Evolutionary conservation across 2,888 invertebrate genomes (phyloP).

Genomic region (Corbicula japonica): DNA sequence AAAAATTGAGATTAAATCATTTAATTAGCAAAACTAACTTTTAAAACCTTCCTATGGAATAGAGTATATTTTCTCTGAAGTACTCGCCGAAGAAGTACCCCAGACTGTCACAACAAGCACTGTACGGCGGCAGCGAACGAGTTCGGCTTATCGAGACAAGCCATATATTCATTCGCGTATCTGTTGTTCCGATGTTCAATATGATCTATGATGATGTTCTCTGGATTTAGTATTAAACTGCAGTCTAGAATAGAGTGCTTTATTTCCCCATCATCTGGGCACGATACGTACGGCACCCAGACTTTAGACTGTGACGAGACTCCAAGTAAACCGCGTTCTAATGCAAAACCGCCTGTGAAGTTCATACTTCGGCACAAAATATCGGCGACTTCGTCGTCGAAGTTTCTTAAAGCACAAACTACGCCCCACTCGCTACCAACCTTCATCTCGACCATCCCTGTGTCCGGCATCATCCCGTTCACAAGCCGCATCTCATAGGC

Average conservation of each 20-base stretch:
- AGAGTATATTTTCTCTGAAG: neutral
- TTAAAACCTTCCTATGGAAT: too few species aligned
- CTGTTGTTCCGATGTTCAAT: slow-evolving; percentile 44
- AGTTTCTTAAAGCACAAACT: slow-evolving; percentile 52
- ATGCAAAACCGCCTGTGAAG: slow-evolving; percentile 54
- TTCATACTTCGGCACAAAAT: slow-evolving; percentile 61
- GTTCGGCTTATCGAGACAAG: slow-evolving; percentile 49
- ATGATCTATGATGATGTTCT: slow-evolving; percentile 48
- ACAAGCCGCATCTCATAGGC: slow-evolving; percentile 59
- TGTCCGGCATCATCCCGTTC: slow-evolving; percentile 28
- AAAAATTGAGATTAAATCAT: too few species aligned
- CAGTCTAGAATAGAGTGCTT: slow-evolving; percentile 55
- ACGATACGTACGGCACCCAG: slow-evolving; percentile 61
- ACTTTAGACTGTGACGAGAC: slow-evolving; percentile 23
- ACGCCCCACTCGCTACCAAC: slow-evolving; percentile 58
- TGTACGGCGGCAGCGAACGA: slow-evolving; percentile 58
- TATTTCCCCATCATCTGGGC: slow-evolving; percentile 12
- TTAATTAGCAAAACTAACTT: too few species aligned
- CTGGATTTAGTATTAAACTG: slow-evolving; percentile 48
- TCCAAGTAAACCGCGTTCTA: slow-evolving; percentile 42
- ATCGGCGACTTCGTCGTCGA: slow-evolving; percentile 59
- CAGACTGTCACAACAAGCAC: slow-evolving; percentile 33
- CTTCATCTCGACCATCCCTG: slow-evolving; percentile 62
- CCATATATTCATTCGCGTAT: slow-evolving; percentile 49
- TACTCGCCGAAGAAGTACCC: neutral